Conservation (phyloP, 2,113 vertebrate species). For the Paracanthobrama guichenoti region DNA sequence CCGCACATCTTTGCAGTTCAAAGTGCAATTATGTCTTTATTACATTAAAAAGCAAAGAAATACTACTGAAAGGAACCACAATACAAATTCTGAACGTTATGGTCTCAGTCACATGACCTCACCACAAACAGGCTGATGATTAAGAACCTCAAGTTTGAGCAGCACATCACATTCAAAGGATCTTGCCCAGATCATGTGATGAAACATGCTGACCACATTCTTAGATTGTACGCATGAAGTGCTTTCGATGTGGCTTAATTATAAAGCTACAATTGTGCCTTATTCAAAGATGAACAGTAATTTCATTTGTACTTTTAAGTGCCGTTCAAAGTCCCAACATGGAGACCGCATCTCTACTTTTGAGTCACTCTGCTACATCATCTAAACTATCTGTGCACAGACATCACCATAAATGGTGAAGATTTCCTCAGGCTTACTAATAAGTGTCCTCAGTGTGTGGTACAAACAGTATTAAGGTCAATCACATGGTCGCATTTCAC, state of each 20-base stretch:
- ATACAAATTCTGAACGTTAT: background rate
- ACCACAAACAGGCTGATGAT: conserved; percentile 3
- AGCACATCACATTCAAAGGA: background rate
- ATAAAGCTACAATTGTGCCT: background rate
- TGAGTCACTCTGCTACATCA: conserved; percentile 38
- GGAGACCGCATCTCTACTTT: conserved; percentile 40
- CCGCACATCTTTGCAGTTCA: background rate
- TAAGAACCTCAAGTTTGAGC: background rate
- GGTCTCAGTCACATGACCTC: background rate
- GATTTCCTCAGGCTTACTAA: background rate
- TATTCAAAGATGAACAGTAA: conserved; percentile 27
- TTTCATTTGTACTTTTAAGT: background rate
- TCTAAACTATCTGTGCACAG: conserved; percentile 8
- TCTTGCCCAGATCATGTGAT: background rate
- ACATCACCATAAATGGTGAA: conserved; percentile 37
- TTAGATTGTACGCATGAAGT: background rate
- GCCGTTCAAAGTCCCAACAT: background rate
- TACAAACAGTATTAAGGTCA: background rate
- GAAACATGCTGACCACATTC: background rate
- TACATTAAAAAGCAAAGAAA: background rate
- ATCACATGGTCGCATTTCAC: background rate
- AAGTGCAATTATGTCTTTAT: conserved; percentile 2
- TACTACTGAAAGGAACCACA: background rate
- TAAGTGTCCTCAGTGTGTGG: conserved; percentile 3
- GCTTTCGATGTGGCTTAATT: background rate